These are phyloP conservation scores for Sphenodon punctatus DNA, from an alignment of 2,797 vertebrate species.

Conservation along the genomic window DNA sequence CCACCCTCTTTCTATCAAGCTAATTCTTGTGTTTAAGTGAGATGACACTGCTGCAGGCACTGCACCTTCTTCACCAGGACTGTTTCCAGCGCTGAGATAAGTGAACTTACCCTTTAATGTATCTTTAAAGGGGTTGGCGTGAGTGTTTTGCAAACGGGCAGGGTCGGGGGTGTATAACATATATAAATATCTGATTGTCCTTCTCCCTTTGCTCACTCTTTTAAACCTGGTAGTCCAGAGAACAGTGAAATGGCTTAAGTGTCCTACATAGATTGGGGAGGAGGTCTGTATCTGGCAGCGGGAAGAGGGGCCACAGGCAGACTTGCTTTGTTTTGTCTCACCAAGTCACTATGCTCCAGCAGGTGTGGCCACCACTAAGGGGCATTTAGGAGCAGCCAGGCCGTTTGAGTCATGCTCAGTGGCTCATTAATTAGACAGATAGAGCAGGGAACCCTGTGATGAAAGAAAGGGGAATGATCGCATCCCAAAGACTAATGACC, in stretches of 20 bases:
- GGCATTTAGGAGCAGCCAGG: background rate
- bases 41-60: constrained; percentile 49
- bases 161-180: constrained; percentile 39
- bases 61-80: constrained; percentile 52
- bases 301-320: background rate
- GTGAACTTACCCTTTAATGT: constrained; percentile 24
- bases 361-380: background rate
- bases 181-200: constrained; percentile 35
- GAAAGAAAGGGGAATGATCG: background rate
- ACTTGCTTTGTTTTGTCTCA: background rate
- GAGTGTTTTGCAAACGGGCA: constrained; percentile 26
- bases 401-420: background rate
- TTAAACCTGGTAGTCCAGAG: background rate
- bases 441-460: background rate
- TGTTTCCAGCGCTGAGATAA: constrained; percentile 50
- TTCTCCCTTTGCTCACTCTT: constrained; percentile 17
- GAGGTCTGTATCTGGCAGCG: background rate
- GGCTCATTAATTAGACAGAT: background rate
- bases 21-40: constrained; percentile 61
- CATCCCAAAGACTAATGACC: fast-evolving
- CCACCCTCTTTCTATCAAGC: constrained; percentile 63
- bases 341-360: background rate
- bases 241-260: background rate
- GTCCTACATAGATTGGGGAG: background rate
- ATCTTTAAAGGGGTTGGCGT: constrained; percentile 48